Evolutionary conservation across 1,140 invertebrate genomes (phyloP).

Genomic region (Argopecten irradians): DNA sequence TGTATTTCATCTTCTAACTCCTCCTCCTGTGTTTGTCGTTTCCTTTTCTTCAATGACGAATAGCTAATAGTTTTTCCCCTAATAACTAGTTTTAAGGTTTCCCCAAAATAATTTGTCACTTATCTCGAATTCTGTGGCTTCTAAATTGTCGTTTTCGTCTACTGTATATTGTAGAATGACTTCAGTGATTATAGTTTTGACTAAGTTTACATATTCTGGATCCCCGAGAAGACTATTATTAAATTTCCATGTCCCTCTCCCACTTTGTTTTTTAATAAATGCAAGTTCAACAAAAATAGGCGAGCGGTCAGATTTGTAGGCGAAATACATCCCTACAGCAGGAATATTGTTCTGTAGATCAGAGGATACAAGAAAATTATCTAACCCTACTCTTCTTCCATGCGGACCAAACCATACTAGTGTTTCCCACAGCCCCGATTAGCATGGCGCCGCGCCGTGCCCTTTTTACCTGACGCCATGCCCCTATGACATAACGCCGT

Average conservation of each 20-base stretch:
- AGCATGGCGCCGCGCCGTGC: no score
- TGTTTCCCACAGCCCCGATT: no score
- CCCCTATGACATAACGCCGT: no score
- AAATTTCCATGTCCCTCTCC: neutral
- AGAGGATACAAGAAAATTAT: no score
- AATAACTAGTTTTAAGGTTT: conserved; percentile 40
- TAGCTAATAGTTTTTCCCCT: conserved; percentile 40
- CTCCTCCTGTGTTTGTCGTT: conserved; percentile 30
- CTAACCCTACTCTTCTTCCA: no score
- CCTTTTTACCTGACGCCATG: no score
- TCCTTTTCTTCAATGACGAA: conserved; percentile 29
- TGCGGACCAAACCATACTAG: no score
- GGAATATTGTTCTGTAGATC: neutral
- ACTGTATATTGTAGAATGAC: neutral
- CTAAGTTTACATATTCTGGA: neutral
- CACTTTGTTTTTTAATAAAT: neutral
- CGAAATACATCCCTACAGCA: neutral
- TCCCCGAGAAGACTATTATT: neutral
- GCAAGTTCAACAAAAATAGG: neutral
- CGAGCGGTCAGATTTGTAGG: neutral
- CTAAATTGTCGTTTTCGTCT: neutral
- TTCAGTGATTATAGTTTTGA: neutral
- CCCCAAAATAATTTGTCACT: no score
- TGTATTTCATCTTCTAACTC: neutral
- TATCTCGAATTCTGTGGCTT: no score